Evolutionary conservation across 92 coral and sea anemone species (phyloP).

Genomic region (Pocillopora grandis): DNA sequence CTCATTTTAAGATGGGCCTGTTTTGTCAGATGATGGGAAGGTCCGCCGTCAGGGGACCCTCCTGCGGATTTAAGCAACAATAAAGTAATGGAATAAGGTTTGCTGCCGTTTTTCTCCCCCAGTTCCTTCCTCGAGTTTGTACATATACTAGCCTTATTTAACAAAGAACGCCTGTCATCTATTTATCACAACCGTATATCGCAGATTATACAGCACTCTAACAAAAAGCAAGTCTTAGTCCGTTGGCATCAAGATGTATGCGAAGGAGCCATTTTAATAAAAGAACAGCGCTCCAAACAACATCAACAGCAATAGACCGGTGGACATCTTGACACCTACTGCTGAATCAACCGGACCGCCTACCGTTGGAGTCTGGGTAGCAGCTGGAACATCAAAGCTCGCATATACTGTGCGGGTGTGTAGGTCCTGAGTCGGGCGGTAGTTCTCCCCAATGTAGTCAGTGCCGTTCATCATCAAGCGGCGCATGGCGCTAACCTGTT

Average conservation of each 20-base stretch:
- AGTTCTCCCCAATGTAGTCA: constrained; percentile 39
- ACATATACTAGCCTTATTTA: neutral
- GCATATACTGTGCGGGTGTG: constrained; percentile 61
- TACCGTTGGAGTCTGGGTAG: neutral
- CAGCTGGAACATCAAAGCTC: constrained; percentile 23
- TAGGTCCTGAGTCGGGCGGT: constrained; percentile 62
- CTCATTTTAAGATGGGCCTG: too few relatives aligned
- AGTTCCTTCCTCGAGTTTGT: neutral
- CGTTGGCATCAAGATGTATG: neutral
- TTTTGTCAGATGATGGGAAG: too few relatives aligned
- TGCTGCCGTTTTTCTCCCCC: too few relatives aligned
- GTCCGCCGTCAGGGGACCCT: too few relatives aligned
- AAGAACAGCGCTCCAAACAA: neutral
- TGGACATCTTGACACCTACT: neutral
- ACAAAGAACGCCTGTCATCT: neutral
- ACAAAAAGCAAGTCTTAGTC: neutral
- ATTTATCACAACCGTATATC: neutral
- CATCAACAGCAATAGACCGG: constrained; percentile 1
- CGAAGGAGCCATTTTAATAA: neutral
- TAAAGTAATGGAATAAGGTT: too few relatives aligned
- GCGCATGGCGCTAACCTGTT: constrained; percentile 49
- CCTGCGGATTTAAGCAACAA: too few relatives aligned
- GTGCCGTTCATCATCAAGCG: constrained; percentile 23
- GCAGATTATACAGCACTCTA: neutral
- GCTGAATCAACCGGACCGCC: neutral